Conservation (phyloP, 2,113 vertebrate species). For the Amazona vittata region DNA sequence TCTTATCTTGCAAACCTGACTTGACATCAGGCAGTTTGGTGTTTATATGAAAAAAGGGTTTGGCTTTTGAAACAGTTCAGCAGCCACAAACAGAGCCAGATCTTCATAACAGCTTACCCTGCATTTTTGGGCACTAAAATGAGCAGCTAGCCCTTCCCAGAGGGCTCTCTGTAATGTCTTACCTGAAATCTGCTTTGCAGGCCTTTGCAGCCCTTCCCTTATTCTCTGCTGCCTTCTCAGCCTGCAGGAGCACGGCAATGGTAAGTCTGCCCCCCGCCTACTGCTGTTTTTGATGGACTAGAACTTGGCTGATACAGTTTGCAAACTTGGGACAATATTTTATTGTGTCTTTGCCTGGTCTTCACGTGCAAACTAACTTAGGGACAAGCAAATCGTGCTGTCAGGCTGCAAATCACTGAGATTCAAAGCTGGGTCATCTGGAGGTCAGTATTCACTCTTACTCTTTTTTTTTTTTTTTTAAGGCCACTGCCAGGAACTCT, state of each 20-base stretch:
- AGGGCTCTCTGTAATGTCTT: not conserved
- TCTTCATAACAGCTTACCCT: not conserved
- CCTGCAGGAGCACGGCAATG: not conserved
- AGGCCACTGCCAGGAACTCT: not conserved
- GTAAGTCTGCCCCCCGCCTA: not conserved
- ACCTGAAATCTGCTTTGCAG: not conserved
- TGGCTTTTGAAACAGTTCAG: constrained; percentile 35
- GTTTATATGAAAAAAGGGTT: constrained; percentile 56
- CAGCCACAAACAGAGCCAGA: constrained; percentile 1
- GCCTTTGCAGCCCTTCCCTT: not conserved
- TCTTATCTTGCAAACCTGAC: constrained; percentile 50
- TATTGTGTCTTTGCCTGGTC: not conserved
- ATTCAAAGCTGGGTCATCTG: not conserved
- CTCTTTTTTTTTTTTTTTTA: not conserved
- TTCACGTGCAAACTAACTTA: not conserved
- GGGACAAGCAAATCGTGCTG: not conserved
- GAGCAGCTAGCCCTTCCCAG: not conserved
- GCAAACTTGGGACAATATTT: not conserved
- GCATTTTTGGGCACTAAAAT: not conserved
- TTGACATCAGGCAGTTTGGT: constrained; percentile 44
- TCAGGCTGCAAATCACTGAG: not conserved
- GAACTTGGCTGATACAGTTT: not conserved
- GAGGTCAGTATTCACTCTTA: not conserved
- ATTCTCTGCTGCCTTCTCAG: not conserved
- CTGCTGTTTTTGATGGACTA: not conserved